These are phyloP conservation scores for Eclectus roratus DNA, from an alignment of 2,113 vertebrate species.

Conservation along the genomic window DNA sequence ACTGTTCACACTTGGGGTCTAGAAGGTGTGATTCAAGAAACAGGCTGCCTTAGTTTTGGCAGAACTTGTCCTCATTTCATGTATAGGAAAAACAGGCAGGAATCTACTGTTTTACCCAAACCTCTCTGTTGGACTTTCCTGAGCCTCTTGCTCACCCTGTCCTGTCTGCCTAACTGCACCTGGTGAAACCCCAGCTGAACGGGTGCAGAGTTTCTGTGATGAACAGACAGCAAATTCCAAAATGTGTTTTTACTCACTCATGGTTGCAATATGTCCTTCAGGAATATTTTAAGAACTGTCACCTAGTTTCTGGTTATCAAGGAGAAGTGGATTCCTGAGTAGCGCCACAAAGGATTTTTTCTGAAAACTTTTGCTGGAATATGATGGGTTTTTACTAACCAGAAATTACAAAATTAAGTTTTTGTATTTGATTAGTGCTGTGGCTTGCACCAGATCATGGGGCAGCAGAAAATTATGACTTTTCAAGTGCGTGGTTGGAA, in stretches of 20 bases:
- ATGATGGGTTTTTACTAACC: not conserved
- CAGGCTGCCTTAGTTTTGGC: not conserved
- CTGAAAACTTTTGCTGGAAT: not conserved
- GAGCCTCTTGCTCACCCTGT: not conserved
- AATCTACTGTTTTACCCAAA: not conserved
- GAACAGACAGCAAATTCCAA: not conserved
- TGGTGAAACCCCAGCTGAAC: not conserved
- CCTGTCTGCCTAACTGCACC: not conserved
- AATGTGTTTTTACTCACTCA: not conserved
- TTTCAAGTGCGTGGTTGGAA: not conserved
- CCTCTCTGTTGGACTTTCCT: not conserved
- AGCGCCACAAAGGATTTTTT: not conserved
- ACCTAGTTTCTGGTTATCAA: not conserved
- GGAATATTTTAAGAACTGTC: not conserved
- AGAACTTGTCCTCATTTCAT: not conserved
- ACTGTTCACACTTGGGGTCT: not conserved
- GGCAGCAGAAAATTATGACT: not conserved
- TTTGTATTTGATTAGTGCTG: not conserved
- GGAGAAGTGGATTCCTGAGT: not conserved
- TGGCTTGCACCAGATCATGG: not conserved
- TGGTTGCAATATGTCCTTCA: not conserved
- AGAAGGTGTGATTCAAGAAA: not conserved
- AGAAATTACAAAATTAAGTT: not conserved
- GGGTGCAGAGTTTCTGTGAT: not conserved
- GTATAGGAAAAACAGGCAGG: not conserved